Percentiles rank a stretch among this genome's conserved stretches.
These are phyloP conservation scores for Eclectus roratus DNA, from an alignment of 2,113 vertebrate genomes.

Conservation along the genomic window DNA sequence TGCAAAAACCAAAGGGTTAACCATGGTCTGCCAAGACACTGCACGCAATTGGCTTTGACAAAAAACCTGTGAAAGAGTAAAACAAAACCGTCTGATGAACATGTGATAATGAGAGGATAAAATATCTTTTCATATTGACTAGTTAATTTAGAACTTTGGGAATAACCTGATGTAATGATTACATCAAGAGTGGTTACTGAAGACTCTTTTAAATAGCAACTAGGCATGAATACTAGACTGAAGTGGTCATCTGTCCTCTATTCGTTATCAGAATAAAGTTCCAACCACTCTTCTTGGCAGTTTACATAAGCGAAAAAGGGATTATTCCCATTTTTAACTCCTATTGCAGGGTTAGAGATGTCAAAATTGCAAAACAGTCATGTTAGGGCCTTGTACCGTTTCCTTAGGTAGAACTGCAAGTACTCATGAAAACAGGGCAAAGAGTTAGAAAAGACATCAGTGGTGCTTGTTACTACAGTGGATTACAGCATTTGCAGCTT, in stretches of 20 bases:
- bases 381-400: constrained; percentile 28
- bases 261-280: not conserved
- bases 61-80: not conserved
- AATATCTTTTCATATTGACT: not conserved
- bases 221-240: not conserved
- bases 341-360: not conserved
- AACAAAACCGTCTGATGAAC: not conserved
- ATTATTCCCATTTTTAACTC: not conserved
- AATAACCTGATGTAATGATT: not conserved
- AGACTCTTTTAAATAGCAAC: not conserved
- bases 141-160: not conserved
- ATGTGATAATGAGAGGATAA: not conserved
- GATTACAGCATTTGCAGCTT: constrained; percentile 47
- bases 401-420: constrained; percentile 36
- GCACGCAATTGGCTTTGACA: not conserved
- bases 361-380: not conserved
- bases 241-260: not conserved
- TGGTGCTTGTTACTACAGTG: constrained; percentile 15
- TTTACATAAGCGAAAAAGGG: not conserved
- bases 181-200: not conserved
- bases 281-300: constrained; percentile 14
- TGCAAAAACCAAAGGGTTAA: constrained; percentile 8
- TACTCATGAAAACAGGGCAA: not conserved
- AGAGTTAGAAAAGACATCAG: not conserved
- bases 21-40: not conserved